A percentile compares a stretch with the other conserved stretches of the same genome.
phyloP scores from a whole-genome alignment of 2,113 vertebrate species.

The Puma concolor region DNA sequence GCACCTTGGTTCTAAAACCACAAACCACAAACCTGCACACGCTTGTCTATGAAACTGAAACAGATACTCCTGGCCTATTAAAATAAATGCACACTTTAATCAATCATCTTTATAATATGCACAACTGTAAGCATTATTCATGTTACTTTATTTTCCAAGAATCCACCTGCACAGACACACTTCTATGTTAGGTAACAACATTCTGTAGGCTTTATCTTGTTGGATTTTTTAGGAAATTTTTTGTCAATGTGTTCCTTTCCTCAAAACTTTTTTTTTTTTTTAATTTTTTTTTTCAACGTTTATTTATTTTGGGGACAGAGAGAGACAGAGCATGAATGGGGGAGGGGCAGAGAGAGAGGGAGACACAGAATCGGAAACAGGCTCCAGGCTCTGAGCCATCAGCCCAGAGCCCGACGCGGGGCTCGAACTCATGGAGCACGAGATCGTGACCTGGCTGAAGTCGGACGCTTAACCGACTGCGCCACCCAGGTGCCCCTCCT shows the following conservation, averaged over 20 bases:
- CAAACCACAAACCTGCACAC: not conserved
- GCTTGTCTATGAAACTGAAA: not conserved
- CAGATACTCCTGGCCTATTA: not conserved
- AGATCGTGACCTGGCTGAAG: too few relatives aligned
- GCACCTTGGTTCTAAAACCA: not conserved
- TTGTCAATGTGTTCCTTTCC: not conserved
- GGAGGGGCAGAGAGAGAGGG: too few relatives aligned
- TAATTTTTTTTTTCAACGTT: too few relatives aligned
- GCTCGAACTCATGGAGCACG: too few relatives aligned
- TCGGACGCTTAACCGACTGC: too few relatives aligned
- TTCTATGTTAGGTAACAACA: not conserved
- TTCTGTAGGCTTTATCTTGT: not conserved
- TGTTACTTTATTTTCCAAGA: not conserved
- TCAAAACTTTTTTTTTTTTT: conserved; percentile 40
- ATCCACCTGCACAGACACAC: not conserved
- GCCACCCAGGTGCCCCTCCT: too few relatives aligned
- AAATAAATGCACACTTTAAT: not conserved
- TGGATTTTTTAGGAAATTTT: conserved; percentile 12
- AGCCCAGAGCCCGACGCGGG: too few relatives aligned
- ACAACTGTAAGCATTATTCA: not conserved
- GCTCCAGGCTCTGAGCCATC: too few relatives aligned
- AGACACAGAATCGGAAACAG: too few relatives aligned
- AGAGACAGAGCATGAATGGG: too few relatives aligned
- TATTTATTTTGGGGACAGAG: too few relatives aligned
- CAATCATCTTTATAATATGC: not conserved